Percentiles rank a stretch among this genome's conserved stretches.
These are phyloP conservation scores for Philaenus spumarius DNA, from an alignment of 1,140 invertebrate genomes.

Conservation along the genomic window DNA sequence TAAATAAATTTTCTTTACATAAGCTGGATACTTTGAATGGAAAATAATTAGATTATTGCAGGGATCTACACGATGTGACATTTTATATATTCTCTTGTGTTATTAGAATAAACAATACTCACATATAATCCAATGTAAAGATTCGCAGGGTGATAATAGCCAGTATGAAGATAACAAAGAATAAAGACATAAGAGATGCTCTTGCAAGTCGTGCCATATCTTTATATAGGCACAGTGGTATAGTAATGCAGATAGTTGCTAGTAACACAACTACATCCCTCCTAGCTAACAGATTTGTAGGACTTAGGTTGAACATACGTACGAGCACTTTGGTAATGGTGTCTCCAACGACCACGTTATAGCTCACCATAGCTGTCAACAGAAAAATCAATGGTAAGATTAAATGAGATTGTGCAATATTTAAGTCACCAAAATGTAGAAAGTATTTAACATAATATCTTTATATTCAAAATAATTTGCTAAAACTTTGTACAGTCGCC, in stretches of 20 bases:
- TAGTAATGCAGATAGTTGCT: conserved; percentile 65
- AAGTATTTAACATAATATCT: no score
- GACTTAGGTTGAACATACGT: conserved; percentile 50
- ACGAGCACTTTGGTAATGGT: conserved; percentile 78
- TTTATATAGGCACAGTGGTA: conserved; percentile 76
- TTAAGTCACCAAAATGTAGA: no score
- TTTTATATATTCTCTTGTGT: no score
- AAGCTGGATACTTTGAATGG: background rate
- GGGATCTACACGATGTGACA: no score
- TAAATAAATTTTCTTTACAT: background rate
- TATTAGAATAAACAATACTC: conserved; percentile 39
- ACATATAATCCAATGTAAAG: conserved; percentile 51
- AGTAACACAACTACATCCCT: conserved; percentile 72
- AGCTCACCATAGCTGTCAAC: conserved; percentile 79
- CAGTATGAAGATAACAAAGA: conserved; percentile 69
- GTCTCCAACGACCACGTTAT: conserved; percentile 86
- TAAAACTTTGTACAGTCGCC: no score
- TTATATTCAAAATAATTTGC: no score
- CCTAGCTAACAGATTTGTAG: conserved; percentile 52
- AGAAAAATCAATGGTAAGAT: no score
- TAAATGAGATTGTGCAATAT: no score
- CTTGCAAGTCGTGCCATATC: conserved; percentile 73
- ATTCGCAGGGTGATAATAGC: conserved; percentile 61
- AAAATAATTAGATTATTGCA: background rate
- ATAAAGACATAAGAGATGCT: conserved; percentile 69